These are phyloP conservation scores for Mirounga angustirostris DNA, from an alignment of 2,113 vertebrate species.

Conservation along the genomic window DNA sequence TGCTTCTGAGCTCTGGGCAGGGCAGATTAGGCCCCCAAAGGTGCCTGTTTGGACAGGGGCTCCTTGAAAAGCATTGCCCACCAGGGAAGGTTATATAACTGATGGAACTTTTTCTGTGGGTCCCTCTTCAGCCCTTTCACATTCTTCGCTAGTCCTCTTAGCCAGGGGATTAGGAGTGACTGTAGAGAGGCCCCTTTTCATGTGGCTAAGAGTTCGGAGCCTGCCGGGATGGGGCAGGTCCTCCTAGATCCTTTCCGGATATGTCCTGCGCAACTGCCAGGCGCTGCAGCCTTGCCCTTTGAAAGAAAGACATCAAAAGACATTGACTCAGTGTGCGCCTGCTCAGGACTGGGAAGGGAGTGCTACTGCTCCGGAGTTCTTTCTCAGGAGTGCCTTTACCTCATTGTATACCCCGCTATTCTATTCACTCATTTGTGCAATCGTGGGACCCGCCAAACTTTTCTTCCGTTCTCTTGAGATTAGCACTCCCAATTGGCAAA, in stretches of 20 bases:
- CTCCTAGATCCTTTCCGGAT: not conserved
- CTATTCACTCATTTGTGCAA: conserved; percentile 63
- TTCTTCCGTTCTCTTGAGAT: conserved; percentile 64
- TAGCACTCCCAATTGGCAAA: conserved; percentile 59
- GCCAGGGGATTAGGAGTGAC: not conserved
- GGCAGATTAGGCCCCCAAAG: not conserved
- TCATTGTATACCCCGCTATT: conserved; percentile 44
- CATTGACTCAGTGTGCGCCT: conserved; percentile 19
- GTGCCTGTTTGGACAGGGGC: not conserved
- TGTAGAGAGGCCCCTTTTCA: not conserved
- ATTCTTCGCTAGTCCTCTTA: not conserved
- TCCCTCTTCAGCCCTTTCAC: not conserved
- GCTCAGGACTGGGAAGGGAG: not conserved
- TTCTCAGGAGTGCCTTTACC: conserved; percentile 43
- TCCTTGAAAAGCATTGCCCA: not conserved
- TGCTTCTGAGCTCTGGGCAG: not conserved
- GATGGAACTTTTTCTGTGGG: not conserved
- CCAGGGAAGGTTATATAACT: not conserved
- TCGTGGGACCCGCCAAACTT: conserved; percentile 49
- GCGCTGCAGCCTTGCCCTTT: not conserved
- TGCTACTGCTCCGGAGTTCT: conserved; percentile 8
- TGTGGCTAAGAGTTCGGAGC: not conserved
- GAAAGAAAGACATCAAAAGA: conserved; percentile 46
- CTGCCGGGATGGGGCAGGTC: not conserved
- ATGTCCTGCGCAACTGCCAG: not conserved